These are phyloP conservation scores for Plagiodera versicolora DNA, from an alignment of 2,888 invertebrate genomes.

Conservation along the genomic window DNA sequence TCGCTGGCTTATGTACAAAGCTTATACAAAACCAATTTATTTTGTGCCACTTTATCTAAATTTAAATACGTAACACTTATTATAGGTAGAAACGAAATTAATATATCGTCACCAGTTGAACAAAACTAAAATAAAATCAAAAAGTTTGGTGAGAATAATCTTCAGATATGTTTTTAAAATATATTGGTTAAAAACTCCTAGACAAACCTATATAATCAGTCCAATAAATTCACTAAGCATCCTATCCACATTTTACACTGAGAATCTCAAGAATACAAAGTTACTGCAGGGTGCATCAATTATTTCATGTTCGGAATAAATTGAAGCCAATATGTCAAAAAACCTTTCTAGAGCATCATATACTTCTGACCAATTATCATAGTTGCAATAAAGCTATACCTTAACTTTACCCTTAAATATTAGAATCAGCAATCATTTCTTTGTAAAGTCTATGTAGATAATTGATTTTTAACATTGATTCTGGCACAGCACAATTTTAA, in stretches of 20 bases:
- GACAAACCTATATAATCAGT: conserved; percentile 15
- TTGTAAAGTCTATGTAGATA: too few relatives aligned
- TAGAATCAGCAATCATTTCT: too few relatives aligned
- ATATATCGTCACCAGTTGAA: conserved; percentile 8
- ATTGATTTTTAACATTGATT: too few relatives aligned
- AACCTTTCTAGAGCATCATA: too few relatives aligned
- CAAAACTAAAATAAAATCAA: neutral
- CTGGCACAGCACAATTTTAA: too few relatives aligned
- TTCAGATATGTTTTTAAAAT: neutral
- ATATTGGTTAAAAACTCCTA: neutral
- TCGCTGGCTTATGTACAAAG: conserved; percentile 22
- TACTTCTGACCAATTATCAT: too few relatives aligned
- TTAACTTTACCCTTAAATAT: too few relatives aligned
- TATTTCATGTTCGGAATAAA: too few relatives aligned
- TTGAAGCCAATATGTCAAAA: too few relatives aligned
- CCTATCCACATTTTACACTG: neutral
- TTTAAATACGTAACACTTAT: conserved; percentile 12
- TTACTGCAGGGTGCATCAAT: too few relatives aligned
- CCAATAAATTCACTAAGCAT: neutral
- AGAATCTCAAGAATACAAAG: neutral
- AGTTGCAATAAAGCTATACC: too few relatives aligned
- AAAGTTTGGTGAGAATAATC: neutral
- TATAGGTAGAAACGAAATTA: conserved; percentile 11
- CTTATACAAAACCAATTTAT: conserved; percentile 21
- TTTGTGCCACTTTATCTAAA: conserved; percentile 19